Percentiles rank a stretch among this genome's conserved stretches.
These are phyloP conservation scores for Leucophora obtusa DNA, from an alignment of 2,888 invertebrate genomes.

Conservation along the genomic window DNA sequence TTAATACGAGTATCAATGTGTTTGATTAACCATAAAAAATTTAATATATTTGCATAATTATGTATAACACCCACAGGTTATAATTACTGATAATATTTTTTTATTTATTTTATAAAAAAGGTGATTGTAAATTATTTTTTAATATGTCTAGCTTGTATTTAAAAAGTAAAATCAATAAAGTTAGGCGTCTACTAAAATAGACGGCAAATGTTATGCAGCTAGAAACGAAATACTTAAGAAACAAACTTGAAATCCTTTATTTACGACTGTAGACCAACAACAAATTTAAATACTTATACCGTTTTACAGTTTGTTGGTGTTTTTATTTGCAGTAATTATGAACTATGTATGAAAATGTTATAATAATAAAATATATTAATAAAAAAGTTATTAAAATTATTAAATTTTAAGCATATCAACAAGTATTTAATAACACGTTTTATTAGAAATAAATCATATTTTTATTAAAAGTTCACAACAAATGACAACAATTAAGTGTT, in stretches of 20 bases:
- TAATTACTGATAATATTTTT: slow-evolving; percentile 49
- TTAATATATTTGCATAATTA: slow-evolving; percentile 43
- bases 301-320: background rate
- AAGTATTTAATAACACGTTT: slow-evolving; percentile 43
- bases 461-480: slow-evolving; percentile 21
- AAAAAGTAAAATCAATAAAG: background rate
- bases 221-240: slow-evolving; percentile 36
- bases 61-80: slow-evolving; percentile 47
- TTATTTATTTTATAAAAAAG: slow-evolving; percentile 8
- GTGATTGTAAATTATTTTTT: slow-evolving; percentile 30
- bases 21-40: slow-evolving; percentile 3
- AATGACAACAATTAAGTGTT: slow-evolving; percentile 51
- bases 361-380: slow-evolving; percentile 16
- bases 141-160: background rate
- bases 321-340: slow-evolving; percentile 23
- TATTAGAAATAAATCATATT: slow-evolving; percentile 48
- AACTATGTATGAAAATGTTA: background rate
- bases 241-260: slow-evolving; percentile 45
- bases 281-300: background rate
- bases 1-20: background rate
- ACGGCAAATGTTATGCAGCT: background rate
- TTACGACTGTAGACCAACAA: slow-evolving; percentile 4
- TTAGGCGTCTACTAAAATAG: background rate
- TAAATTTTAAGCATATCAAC: slow-evolving; percentile 44
- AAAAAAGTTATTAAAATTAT: slow-evolving; percentile 25